A percentile compares a stretch with the other conserved stretches of the same genome.
These are phyloP conservation scores for Oligia strigilis DNA, from an alignment of 2,888 invertebrate genomes.

Conservation along the genomic window DNA sequence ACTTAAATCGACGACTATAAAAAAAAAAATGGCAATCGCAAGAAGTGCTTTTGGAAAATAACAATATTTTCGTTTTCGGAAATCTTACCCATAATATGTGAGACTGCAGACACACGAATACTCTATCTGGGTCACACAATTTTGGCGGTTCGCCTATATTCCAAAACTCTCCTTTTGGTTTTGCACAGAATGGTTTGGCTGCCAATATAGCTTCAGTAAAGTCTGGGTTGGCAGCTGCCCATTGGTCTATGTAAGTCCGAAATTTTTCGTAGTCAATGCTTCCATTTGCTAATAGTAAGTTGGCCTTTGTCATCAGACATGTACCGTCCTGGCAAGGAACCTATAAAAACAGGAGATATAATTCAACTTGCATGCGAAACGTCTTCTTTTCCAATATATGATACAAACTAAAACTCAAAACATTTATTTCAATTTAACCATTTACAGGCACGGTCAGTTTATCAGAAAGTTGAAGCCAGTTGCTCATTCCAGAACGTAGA, in stretches of 20 bases:
- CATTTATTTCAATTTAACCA: not conserved
- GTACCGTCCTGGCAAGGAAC: constrained; percentile 36
- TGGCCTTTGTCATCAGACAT: constrained; percentile 77
- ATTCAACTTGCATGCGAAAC: not conserved
- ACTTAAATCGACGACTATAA: not conserved
- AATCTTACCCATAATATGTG: constrained; percentile 65
- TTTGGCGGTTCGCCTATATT: constrained; percentile 65
- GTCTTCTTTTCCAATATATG: not conserved
- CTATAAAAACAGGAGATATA: not conserved
- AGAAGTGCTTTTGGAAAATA: not conserved
- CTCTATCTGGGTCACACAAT: constrained; percentile 76
- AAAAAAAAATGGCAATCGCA: not conserved
- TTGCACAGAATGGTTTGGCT: constrained; percentile 65
- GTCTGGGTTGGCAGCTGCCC: constrained; percentile 70
- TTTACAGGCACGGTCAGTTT: not conserved
- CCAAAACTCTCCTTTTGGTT: constrained; percentile 64
- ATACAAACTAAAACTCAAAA: not conserved
- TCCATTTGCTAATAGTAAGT: constrained; percentile 73
- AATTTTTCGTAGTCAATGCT: constrained; percentile 74
- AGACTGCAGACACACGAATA: constrained; percentile 79
- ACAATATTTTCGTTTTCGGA: not conserved
- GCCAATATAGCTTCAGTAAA: constrained; percentile 70
- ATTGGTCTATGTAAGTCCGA: constrained; percentile 70
- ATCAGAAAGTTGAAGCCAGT: not conserved
- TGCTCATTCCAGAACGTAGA: not conserved